Conservation (phyloP, 2,797 vertebrate genomes). For the Sebastiscus tertius region DNA sequence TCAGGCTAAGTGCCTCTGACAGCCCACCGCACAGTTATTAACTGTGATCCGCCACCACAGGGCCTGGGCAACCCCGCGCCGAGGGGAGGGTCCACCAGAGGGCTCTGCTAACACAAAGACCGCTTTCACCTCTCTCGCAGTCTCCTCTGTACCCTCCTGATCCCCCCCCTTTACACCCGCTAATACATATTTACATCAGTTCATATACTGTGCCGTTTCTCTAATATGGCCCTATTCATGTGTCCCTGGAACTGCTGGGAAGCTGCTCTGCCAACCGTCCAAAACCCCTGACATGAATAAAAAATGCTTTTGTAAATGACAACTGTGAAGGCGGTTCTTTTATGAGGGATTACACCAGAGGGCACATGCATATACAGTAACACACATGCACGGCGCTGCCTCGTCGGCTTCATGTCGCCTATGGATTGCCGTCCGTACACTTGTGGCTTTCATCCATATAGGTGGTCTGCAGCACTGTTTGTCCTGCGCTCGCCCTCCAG, state of each 20-base stretch:
- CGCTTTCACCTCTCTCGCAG: constrained; percentile 73
- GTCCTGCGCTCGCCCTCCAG: constrained; percentile 55
- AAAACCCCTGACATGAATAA: constrained; percentile 9
- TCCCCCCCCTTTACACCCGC: constrained; percentile 21
- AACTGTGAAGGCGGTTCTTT: constrained; percentile 8
- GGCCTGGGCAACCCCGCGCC: constrained; percentile 75
- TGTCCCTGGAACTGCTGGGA: constrained; percentile 28
- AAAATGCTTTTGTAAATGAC: constrained; percentile 24
- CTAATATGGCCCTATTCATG: constrained; percentile 62
- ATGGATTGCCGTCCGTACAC: constrained; percentile 36
- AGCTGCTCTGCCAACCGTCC: constrained; percentile 16
- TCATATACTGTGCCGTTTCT: constrained; percentile 50
- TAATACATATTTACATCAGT: constrained; percentile 79
- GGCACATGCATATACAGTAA: constrained; percentile 20
- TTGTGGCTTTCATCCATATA: constrained; percentile 75
- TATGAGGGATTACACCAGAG: constrained; percentile 27
- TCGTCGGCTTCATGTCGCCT: constrained; percentile 23
- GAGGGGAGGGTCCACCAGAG: constrained; percentile 74
- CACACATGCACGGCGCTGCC: neutral
- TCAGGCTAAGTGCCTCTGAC: constrained; percentile 92
- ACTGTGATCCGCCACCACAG: constrained; percentile 89
- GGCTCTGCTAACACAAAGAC: constrained; percentile 82
- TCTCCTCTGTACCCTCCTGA: constrained; percentile 26
- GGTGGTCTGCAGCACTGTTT: constrained; percentile 71
- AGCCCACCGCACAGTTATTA: constrained; percentile 92